Conservation (phyloP, 2,113 vertebrate species). For the Burhinus oedicnemus region DNA sequence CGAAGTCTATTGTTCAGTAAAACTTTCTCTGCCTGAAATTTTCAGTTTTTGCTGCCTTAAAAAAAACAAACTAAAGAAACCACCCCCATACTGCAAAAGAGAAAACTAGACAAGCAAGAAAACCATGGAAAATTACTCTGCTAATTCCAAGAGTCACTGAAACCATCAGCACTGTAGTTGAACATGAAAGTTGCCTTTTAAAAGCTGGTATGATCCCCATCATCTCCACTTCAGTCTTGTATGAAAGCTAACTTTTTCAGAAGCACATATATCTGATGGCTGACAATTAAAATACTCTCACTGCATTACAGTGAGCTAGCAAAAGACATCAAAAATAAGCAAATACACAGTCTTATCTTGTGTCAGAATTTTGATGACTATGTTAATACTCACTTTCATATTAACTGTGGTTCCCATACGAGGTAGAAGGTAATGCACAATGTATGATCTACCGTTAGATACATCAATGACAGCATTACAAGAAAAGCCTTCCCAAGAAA, state of each 20-base stretch:
- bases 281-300: not conserved
- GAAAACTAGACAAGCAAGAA: not conserved
- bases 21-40: not conserved
- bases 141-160: not conserved
- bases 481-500: not conserved
- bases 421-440: not conserved
- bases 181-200: not conserved
- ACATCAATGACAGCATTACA: not conserved
- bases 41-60: not conserved
- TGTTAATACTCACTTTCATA: not conserved
- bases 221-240: not conserved
- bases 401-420: fast-evolving
- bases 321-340: not conserved
- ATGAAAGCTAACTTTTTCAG: not conserved
- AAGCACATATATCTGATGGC: too few relatives aligned
- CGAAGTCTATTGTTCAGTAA: too few relatives aligned
- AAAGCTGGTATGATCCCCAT: not conserved
- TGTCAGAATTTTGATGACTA: not conserved
- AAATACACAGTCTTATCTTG: fast-evolving
- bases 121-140: not conserved
- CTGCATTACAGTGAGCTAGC: not conserved
- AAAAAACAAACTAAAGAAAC: too few relatives aligned
- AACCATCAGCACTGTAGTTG: not conserved
- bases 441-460: not conserved
- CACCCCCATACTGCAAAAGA: not conserved